A percentile compares a stretch with the other conserved stretches of the same genome.
Evolutionary conservation across 2,888 invertebrate genomes (phyloP).

Genomic region (Megamerina dolium): DNA sequence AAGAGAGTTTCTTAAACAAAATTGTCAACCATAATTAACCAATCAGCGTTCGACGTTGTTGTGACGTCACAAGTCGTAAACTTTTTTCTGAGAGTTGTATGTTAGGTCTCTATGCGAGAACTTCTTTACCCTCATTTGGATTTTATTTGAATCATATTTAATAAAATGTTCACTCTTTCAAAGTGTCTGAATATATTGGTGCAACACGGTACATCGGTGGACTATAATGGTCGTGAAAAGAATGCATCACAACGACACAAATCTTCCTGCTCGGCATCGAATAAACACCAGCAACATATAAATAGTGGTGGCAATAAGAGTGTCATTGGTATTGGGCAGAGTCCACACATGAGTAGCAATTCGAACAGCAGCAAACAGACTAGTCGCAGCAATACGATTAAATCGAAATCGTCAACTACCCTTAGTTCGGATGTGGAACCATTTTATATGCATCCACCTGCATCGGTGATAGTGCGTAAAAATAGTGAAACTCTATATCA

Average conservation of each 20-base stretch:
- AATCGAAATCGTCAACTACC: slow-evolving; percentile 49
- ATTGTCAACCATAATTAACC: too few species aligned
- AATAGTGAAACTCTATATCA: slow-evolving; percentile 42
- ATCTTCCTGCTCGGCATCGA: slow-evolving; percentile 21
- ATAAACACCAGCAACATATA: slow-evolving; percentile 17
- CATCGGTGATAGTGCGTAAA: slow-evolving; percentile 35
- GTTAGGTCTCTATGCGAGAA: too few species aligned
- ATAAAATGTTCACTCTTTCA: slow-evolving; percentile 10
- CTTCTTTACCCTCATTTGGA: too few species aligned
- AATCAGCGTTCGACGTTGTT: too few species aligned
- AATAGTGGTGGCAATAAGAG: slow-evolving; percentile 24
- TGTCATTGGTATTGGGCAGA: slow-evolving; percentile 8
- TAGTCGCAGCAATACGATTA: slow-evolving; percentile 47
- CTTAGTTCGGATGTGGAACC: slow-evolving; percentile 55
- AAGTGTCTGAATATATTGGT: slow-evolving; percentile 77
- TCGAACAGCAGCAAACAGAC: slow-evolving; percentile 44
- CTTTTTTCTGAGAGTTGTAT: too few species aligned
- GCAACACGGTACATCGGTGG: slow-evolving; percentile 69
- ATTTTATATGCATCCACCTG: slow-evolving; percentile 73
- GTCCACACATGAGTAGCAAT: slow-evolving; percentile 34
- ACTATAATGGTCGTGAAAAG: slow-evolving; percentile 50
- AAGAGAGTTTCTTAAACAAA: too few species aligned
- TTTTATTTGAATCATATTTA: too few species aligned
- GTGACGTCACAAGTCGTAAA: too few species aligned
- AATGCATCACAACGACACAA: slow-evolving; percentile 40